Base-by-base conservation (phyloP, 2,888 invertebrate genomes). In the Notodonta dromedarius region DNA sequence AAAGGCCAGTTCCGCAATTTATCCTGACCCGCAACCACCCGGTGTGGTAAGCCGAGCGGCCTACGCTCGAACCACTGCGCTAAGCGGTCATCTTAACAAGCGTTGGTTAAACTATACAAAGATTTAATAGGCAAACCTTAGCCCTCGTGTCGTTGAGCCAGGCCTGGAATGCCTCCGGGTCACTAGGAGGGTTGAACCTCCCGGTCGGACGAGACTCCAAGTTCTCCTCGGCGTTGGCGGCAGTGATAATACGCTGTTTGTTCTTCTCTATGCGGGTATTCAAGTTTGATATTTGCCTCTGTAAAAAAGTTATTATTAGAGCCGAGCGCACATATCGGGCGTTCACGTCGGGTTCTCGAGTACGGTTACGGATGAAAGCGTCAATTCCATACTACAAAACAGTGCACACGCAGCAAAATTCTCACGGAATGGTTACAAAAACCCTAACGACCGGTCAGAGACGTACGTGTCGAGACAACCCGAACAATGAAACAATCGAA, bases 201-300 rank as follows among this genome's bases (percentile, higher is more conserved):
- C 90, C 91, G 1, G 82, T 74, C 2, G 85, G 82, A 0, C 87
- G 82, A 0, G 80, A 64, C 65, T 86, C 94, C 24, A 80, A 62
- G 24, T 80, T 80, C 58, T 96, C 96, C 60, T 96, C 96, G 1
- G 94, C 94, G 2, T 95, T 95, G 67, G 95, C 96, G 0, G 96
- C 95, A 0, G 95, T 95, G 0, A 95, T 94, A 66, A 97, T 97
- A 76, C 96, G 96, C 74, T 96, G 96, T 77, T 96, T 95, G 1
- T 95, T 97, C 84, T 96, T 96, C 80, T 97, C 97, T 72, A 97
- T 96, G 71, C 95, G 95, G 58, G 94, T 87, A 78, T 96, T 96
- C 46, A 97, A 87, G 66, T 95, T 95, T 63, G 94, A 91, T 71
- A 98, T 96, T 86, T 94, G 94, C 58, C 90, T 86, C 94, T 94